Percentiles rank a stretch among this genome's conserved stretches.
Conservation (phyloP, 1,140 invertebrate species). For the Drosophila persimilis region DNA sequence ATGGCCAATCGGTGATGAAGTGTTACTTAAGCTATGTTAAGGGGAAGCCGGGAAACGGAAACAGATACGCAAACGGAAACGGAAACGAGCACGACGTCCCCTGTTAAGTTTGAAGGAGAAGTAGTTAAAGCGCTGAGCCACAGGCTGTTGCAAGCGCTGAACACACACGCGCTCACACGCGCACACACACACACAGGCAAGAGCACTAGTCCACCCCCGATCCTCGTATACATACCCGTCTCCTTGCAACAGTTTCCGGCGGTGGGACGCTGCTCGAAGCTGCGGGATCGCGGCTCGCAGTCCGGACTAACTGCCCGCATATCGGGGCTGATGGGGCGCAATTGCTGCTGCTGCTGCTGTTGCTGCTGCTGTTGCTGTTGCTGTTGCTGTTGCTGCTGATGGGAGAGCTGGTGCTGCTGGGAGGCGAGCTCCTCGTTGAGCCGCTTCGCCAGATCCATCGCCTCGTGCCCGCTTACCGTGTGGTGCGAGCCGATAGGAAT, state of each 20-base stretch:
- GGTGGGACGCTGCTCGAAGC: constrained; percentile 86
- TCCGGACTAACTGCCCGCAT: constrained; percentile 83
- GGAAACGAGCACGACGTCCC: no score
- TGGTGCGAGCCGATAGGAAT: constrained; percentile 88
- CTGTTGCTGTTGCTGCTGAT: constrained; percentile 68
- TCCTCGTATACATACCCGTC: constrained; percentile 84
- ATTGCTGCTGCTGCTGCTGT: constrained; percentile 40
- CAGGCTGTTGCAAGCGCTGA: no score
- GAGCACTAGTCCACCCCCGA: neutral
- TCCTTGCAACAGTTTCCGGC: constrained; percentile 83
- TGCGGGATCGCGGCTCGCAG: constrained; percentile 86
- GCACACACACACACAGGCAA: neutral
- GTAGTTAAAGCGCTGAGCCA: no score
- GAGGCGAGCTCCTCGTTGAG: constrained; percentile 88
- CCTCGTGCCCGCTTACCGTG: constrained; percentile 91
- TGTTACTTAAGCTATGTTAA: no score
- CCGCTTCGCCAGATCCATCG: constrained; percentile 88
- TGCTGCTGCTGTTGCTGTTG: constrained; percentile 17
- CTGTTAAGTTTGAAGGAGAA: no score
- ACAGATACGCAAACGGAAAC: no score
- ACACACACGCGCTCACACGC: neutral
- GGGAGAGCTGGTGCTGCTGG: constrained; percentile 83
- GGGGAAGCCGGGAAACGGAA: no score
- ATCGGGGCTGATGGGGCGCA: constrained; percentile 81
- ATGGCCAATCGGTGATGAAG: no score